Evolutionary conservation across 2,888 invertebrate genomes (phyloP), one percentile per base, ranked within the genome.

Genomic region (Anoplius nigerrimus): DNA sequence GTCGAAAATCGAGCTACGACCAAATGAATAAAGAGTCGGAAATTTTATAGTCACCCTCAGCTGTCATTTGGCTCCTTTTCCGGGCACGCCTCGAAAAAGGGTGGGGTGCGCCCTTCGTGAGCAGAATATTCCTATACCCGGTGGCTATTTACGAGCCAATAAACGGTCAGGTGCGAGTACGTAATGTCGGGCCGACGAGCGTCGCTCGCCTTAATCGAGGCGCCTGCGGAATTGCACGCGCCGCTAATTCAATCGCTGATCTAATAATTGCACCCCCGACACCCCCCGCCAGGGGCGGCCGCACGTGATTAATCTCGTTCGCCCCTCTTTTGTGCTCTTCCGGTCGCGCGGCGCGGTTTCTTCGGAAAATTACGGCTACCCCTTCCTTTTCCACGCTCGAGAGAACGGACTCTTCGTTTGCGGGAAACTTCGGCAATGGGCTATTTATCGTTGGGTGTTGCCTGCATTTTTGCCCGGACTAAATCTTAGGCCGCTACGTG

Each of bases 211-310:
- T 45, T 21, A 51, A 45, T 46, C 46, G 22, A 34, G 51, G 15
- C 34, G 43, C 2, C 22, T 55, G 24, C 34, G 43, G 24, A 67
- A 43, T 16, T 16, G 20, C 24, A 55, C 22, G 42, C 27, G 20
- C n/a, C 20, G 52, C 20, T 57, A 63, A 64, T 71, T 71, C 58
- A 56, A 71, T 67, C 46, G 24, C 48, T 53, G 53, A 64, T 68
- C 48, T 60, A 27, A 71, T 63, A 34, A 34, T 34, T 63, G 27
- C 16, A 6, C 15, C 34, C 4, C 34, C 34, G 59, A 21, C 16
- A 6, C 15, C 34, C 4, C 34, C 34, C 34, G 34, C 11, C 34
- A 34, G 11, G n/a, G 52, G 13, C 24, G 15, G 27, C 51, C 59
- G 34, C 34, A 34, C 34, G 34, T 34, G 34, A 34, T 34, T 34